phyloP scores from a whole-genome alignment of 2,797 vertebrate species.

The Acanthurus tractus region DNA sequence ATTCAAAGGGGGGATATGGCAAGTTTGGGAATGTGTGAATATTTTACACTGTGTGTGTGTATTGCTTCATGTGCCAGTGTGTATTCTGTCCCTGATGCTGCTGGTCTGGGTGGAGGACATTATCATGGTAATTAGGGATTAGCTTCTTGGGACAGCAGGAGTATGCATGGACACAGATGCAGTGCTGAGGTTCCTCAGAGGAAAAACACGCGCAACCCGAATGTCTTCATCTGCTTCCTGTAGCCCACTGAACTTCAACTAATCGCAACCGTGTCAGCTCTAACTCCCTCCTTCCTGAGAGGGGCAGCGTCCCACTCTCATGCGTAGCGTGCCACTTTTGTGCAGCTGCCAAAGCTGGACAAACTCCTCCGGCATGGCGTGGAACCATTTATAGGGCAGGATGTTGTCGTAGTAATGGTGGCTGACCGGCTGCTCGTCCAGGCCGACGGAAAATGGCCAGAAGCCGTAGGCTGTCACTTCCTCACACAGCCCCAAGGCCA shows the following conservation, averaged over 20 bases:
- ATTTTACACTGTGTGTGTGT: slow-evolving; percentile 21
- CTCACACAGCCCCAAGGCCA: slow-evolving; percentile 94
- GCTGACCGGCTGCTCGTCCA: slow-evolving; percentile 89
- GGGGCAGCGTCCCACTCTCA: slow-evolving; percentile 89
- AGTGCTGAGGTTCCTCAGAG: slow-evolving; percentile 20
- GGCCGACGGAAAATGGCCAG: slow-evolving; percentile 94
- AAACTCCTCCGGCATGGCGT: slow-evolving; percentile 98
- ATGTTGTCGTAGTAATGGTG: slow-evolving; percentile 98
- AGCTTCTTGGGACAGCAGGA: slow-evolving; percentile 26
- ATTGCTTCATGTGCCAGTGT: slow-evolving; percentile 1
- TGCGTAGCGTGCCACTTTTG: slow-evolving; percentile 90
- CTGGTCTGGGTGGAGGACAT: slow-evolving; percentile 40
- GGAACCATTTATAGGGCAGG: slow-evolving; percentile 91
- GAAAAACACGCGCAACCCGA: slow-evolving; percentile 3
- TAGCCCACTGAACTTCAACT: background rate
- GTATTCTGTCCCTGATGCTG: slow-evolving; percentile 34
- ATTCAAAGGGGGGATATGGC: slow-evolving; percentile 21
- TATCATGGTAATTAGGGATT: slow-evolving; percentile 49
- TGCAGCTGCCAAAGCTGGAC: slow-evolving; percentile 97
- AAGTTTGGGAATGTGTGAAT: slow-evolving; percentile 43
- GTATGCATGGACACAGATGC: slow-evolving; percentile 18
- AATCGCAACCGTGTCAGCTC: background rate
- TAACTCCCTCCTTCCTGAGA: slow-evolving; percentile 54
- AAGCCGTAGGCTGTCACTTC: slow-evolving; percentile 96
- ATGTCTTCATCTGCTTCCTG: slow-evolving; percentile 7